Conservation (phyloP, 1,140 invertebrate species). For the Drosophila athabasca region DNA sequence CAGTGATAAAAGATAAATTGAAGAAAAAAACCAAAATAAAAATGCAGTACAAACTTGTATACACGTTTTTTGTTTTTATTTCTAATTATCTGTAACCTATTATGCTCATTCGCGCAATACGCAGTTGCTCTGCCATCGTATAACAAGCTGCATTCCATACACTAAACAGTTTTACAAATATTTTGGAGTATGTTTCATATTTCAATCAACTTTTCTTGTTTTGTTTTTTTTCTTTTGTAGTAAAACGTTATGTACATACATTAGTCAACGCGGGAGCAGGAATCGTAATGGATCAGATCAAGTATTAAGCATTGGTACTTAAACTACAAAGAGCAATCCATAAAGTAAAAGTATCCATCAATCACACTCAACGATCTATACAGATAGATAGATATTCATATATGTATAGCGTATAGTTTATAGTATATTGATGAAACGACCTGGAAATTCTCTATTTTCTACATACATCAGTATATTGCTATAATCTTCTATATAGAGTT, state of each 20-base stretch:
- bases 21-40: too few species aligned
- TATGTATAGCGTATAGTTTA: neutral
- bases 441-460: constrained; percentile 67
- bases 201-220: constrained; percentile 53
- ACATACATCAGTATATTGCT: constrained; percentile 48
- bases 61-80: constrained; percentile 51
- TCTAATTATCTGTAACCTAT: constrained; percentile 52
- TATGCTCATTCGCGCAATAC: constrained; percentile 51
- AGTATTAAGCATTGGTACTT: constrained; percentile 53
- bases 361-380: constrained; percentile 53
- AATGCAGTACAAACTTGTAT: constrained; percentile 31
- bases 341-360: constrained; percentile 56
- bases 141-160: constrained; percentile 53
- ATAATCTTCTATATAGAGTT: constrained; percentile 31
- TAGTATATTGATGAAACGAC: constrained; percentile 47
- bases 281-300: constrained; percentile 42
- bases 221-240: constrained; percentile 10
- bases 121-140: constrained; percentile 39
- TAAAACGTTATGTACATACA: constrained; percentile 75
- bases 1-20: too few species aligned
- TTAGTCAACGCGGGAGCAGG: constrained; percentile 65
- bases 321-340: constrained; percentile 46
- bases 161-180: constrained; percentile 40
- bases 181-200: constrained; percentile 46
- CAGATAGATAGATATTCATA: constrained; percentile 12